phyloP scores from a whole-genome alignment of 2,113 vertebrate genomes.

The Psettodes erumei region DNA sequence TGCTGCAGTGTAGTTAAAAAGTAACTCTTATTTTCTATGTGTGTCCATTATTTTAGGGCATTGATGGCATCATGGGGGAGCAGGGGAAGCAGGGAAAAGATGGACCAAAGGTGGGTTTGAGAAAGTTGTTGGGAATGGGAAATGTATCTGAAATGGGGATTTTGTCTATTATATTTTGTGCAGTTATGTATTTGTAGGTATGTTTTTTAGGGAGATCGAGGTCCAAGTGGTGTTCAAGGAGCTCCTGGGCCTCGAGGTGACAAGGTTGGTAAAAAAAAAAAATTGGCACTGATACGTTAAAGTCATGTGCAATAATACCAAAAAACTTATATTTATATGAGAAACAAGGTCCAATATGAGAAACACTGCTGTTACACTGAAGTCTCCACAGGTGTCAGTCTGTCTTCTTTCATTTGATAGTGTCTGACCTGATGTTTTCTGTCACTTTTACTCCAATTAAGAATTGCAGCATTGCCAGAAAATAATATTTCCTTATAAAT shows the following conservation, averaged over 20 bases:
- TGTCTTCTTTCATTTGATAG: background rate
- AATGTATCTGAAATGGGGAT: background rate
- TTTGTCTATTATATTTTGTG: background rate
- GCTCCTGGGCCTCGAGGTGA: conserved; percentile 71
- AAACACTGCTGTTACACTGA: background rate
- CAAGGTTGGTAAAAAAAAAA: conserved; percentile 70
- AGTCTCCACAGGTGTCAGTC: background rate
- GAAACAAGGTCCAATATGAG: background rate
- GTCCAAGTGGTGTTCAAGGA: conserved; percentile 73
- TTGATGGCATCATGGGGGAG: conserved; percentile 81
- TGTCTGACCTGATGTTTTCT: too few species aligned
- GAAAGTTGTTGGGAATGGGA: background rate
- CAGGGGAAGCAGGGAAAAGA: conserved; percentile 79
- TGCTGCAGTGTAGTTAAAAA: background rate
- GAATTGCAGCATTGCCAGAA: background rate
- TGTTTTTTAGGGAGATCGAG: conserved; percentile 75
- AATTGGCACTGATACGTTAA: background rate
- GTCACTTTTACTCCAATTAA: background rate
- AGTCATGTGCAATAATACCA: background rate
- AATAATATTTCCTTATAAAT: background rate
- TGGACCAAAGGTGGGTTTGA: conserved; percentile 76
- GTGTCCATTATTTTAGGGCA: conserved; percentile 66
- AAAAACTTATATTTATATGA: too few species aligned
- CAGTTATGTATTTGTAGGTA: background rate
- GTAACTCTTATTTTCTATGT: background rate